Conservation (phyloP, 2,113 vertebrate genomes). For the Psephotus haematonotus region DNA sequence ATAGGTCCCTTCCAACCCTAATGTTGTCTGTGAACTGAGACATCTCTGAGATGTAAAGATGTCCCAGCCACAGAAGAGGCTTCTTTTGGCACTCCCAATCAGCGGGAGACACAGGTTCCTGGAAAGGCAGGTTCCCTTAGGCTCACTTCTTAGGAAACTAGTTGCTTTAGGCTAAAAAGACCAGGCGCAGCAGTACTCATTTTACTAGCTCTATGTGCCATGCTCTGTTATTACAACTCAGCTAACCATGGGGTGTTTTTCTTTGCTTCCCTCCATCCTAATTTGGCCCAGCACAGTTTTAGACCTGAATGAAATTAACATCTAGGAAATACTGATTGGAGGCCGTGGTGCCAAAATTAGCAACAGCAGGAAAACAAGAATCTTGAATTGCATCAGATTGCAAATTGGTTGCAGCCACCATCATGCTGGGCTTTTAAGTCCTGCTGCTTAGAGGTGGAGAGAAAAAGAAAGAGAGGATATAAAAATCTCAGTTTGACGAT, state of each 20-base stretch:
- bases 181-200: background rate
- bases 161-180: background rate
- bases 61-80: background rate
- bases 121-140: background rate
- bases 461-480: background rate
- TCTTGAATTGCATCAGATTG: slow-evolving; percentile 57
- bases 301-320: slow-evolving; percentile 42
- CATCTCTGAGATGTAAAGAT: background rate
- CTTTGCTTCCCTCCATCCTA: background rate
- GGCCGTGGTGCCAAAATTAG: slow-evolving; percentile 55
- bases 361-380: slow-evolving; percentile 58
- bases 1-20: background rate
- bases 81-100: background rate
- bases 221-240: background rate
- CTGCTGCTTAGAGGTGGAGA: slow-evolving; percentile 15
- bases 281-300: background rate
- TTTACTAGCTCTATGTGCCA: background rate
- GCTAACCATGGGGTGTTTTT: background rate
- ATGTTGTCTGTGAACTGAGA: background rate
- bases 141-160: background rate
- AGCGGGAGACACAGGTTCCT: background rate
- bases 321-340: slow-evolving; percentile 32
- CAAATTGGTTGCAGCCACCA: slow-evolving; percentile 45
- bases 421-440: slow-evolving; percentile 58
- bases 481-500: background rate